Conservation (phyloP, 2,113 vertebrate species). For the Lepus americanus region DNA sequence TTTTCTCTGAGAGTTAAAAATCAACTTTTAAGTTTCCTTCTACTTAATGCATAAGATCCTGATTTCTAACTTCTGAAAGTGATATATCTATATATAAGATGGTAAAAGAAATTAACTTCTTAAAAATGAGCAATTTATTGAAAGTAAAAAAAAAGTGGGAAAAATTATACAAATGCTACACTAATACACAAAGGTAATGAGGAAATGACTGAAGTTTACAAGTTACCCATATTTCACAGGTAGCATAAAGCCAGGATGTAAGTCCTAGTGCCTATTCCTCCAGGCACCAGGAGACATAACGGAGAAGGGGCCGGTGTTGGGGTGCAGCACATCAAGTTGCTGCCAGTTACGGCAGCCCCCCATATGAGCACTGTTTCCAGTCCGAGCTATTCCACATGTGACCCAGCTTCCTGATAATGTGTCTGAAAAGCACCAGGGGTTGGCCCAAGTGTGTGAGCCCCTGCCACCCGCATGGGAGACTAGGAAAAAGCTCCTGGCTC, state of each 20-base stretch:
- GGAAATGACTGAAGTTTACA: constrained; percentile 11
- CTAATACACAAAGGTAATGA: not conserved
- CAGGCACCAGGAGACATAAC: too few relatives aligned
- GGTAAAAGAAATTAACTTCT: constrained; percentile 14
- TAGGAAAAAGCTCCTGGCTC: too few relatives aligned
- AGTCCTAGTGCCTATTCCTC: too few relatives aligned
- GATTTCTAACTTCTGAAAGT: constrained; percentile 4
- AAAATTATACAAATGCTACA: not conserved
- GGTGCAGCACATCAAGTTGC: too few relatives aligned
- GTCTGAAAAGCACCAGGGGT: too few relatives aligned
- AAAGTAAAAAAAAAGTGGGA: not conserved
- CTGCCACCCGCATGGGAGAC: too few relatives aligned
- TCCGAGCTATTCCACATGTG: too few relatives aligned
- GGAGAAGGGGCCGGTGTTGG: too few relatives aligned
- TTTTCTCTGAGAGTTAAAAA: constrained; percentile 8
- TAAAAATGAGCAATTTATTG: not conserved
- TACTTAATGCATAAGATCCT: not conserved
- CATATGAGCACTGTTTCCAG: too few relatives aligned
- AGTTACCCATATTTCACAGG: not conserved
- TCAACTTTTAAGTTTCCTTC: constrained; percentile 1
- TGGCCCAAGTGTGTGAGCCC: too few relatives aligned
- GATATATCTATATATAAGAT: not conserved
- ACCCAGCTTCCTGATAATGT: too few relatives aligned
- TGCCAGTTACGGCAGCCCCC: too few relatives aligned
- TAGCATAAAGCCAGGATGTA: not conserved